phyloP scores from a whole-genome alignment of 2,113 vertebrate genomes.

The Myocastor coypus region DNA sequence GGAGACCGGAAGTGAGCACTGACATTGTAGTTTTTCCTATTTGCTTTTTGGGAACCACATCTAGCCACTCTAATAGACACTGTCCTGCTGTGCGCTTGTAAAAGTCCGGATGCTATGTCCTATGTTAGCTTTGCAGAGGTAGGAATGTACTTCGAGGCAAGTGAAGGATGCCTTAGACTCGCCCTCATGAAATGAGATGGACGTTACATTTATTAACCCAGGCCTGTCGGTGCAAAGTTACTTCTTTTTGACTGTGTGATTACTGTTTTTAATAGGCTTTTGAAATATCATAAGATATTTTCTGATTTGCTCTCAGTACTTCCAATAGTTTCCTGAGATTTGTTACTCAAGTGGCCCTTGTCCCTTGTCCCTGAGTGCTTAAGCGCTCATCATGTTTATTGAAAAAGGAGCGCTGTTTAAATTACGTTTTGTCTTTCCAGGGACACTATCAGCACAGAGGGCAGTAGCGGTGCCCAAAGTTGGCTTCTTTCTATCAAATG shows the following conservation, averaged over 20 bases:
- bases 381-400: not conserved
- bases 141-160: not conserved
- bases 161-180: not conserved
- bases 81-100: not conserved
- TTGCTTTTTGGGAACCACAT: not conserved
- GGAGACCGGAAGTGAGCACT: rapidly evolving
- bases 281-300: not conserved
- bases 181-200: not conserved
- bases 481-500: not conserved
- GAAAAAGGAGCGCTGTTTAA: not conserved
- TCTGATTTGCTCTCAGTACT: not conserved
- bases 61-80: not conserved
- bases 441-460: not conserved
- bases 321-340: constrained; percentile 14
- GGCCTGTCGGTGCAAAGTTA: not conserved
- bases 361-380: not conserved
- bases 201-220: not conserved
- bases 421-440: not conserved
- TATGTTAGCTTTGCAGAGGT: not conserved
- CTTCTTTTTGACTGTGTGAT: not conserved
- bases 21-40: not conserved
- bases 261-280: not conserved
- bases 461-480: not conserved
- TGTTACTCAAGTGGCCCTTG: not conserved
- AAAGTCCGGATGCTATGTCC: not conserved